Evolutionary conservation across 2,113 vertebrate species (phyloP).

Genomic region (Chelonoidis abingdonii): DNA sequence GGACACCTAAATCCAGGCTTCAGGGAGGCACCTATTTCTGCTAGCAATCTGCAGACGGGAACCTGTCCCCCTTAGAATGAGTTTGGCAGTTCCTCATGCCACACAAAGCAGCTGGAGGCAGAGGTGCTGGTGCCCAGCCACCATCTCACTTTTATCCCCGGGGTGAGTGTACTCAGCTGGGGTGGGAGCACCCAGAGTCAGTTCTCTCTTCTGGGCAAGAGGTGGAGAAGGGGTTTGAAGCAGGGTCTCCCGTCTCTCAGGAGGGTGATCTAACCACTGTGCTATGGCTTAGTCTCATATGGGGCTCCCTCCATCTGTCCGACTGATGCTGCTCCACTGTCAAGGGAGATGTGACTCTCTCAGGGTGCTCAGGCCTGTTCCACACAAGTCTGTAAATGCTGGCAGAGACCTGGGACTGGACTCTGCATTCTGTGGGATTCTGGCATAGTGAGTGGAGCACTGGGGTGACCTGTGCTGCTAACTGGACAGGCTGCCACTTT

Average conservation of each 20-base stretch:
- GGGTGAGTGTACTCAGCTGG: background rate
- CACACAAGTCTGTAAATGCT: background rate
- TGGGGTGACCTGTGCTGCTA: too few relatives aligned
- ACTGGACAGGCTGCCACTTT: background rate
- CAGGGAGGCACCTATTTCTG: background rate
- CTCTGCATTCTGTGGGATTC: background rate
- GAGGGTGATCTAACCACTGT: background rate
- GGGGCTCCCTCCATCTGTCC: background rate
- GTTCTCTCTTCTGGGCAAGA: too few relatives aligned
- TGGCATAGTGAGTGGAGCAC: background rate
- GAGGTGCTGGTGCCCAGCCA: background rate
- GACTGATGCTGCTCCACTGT: background rate
- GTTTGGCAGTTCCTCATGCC: background rate
- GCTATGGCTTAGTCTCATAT: background rate
- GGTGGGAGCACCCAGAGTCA: background rate
- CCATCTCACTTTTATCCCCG: too few relatives aligned
- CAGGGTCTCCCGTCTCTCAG: background rate
- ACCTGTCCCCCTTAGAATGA: background rate
- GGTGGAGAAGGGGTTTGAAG: background rate
- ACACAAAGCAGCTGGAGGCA: background rate
- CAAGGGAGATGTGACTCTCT: background rate
- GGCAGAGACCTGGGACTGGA: background rate
- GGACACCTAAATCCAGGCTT: background rate
- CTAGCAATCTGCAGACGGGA: background rate
- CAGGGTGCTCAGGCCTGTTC: background rate